Base-by-base conservation (phyloP, 1,140 invertebrate species). In the Neodiprion lecontei region DNA sequence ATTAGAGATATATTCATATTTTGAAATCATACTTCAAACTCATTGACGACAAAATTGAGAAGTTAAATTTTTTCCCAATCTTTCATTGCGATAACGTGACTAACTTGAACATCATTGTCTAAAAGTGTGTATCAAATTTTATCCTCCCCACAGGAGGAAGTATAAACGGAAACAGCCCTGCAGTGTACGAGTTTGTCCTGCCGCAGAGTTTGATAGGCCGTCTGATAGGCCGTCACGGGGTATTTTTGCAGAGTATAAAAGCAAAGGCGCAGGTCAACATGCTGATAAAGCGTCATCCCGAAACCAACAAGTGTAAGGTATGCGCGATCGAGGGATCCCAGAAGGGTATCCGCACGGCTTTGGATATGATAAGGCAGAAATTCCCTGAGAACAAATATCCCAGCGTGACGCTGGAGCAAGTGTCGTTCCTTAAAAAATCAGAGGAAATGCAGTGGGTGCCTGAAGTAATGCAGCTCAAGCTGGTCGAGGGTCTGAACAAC, bases 401-500 rank as follows among this genome's bases (percentile, higher is more conserved):
- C 0, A 90, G 93, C 79, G 89, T 98, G 48, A 94, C 94, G 23
- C 90, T 97, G 81, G 93, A 96, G 82, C 93, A 94, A 84, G 91
- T 96, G 67, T 91, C 92, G 77, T 89, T 92, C 77, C 23, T 69
- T 11, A 79, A 77, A 53, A 21, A 76, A 7, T 77, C 72, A 7
- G 77, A 85, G 9, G 76, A 84, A 23, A 76, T 84, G 7, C 67
- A 79, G 0, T 82, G 79, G 76, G 12, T 83, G 0, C 65, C 82
- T 8, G 77, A 82, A 65, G 69, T 86, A 21, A 89, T 91, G 80
- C 88, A 96, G 92, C 89, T 98, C 74, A 93, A 93, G 80, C 88
- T 99, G 69, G 92, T 98, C 74, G 95, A 96, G 83, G 95, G 95
- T 67, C 93, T 98, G n/a, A 96, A 96, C 82, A 96, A 97, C 82